These are phyloP conservation scores for Drosophila chauvacae DNA, from an alignment of 1,140 invertebrate species.

Conservation along the genomic window DNA sequence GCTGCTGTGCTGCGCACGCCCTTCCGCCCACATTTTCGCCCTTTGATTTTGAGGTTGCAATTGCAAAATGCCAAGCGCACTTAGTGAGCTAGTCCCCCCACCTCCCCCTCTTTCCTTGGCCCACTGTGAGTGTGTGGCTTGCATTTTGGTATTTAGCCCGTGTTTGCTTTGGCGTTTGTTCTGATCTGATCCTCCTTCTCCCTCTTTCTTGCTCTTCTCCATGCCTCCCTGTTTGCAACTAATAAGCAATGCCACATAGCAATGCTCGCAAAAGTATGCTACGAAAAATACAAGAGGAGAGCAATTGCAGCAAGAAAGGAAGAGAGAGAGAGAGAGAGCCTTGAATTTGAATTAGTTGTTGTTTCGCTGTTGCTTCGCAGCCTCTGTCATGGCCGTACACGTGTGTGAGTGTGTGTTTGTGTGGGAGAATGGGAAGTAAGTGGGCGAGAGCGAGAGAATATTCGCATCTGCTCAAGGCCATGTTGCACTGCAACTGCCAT, in stretches of 20 bases:
- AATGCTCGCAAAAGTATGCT: slow-evolving; percentile 50
- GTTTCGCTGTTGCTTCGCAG: slow-evolving; percentile 22
- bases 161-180: slow-evolving; percentile 29
- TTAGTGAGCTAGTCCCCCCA: slow-evolving; percentile 12
- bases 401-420: not conserved
- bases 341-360: slow-evolving; percentile 63
- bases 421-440: slow-evolving; percentile 4
- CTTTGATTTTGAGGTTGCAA: slow-evolving; percentile 32
- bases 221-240: slow-evolving; percentile 10
- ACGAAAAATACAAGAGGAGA: slow-evolving; percentile 32
- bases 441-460: slow-evolving; percentile 1
- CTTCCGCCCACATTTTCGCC: slow-evolving; percentile 7
- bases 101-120: not conserved
- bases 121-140: slow-evolving; percentile 5
- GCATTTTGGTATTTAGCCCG: slow-evolving; percentile 16
- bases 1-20: slow-evolving; percentile 1
- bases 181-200: slow-evolving; percentile 1
- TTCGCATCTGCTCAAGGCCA: slow-evolving; percentile 44
- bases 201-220: too few species aligned
- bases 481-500: slow-evolving; percentile 33
- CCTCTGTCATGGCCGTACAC: slow-evolving; percentile 49
- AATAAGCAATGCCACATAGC: slow-evolving; percentile 46
- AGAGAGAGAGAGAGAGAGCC: slow-evolving; percentile 29
- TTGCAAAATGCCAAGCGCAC: slow-evolving; percentile 37
- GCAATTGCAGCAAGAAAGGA: slow-evolving; percentile 21